A percentile compares a stretch with the other conserved stretches of the same genome.
phyloP scores from a whole-genome alignment of 2,113 vertebrate genomes.

The Mionectes macconnelli region DNA sequence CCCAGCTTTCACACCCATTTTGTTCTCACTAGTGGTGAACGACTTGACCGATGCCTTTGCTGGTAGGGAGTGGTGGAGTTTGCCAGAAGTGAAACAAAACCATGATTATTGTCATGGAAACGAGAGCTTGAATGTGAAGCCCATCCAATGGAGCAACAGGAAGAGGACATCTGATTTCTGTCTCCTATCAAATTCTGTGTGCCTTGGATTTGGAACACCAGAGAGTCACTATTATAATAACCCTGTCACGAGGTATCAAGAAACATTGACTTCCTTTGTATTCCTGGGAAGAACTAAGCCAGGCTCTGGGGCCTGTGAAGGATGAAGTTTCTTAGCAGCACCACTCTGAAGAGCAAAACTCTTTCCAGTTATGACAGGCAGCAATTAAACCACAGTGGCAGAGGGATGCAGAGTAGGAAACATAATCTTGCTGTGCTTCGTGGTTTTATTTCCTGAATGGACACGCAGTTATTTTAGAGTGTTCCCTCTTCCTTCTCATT shows the following conservation, averaged over 20 bases:
- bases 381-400: not conserved
- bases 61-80: not conserved
- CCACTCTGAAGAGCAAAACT: not conserved
- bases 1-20: not conserved
- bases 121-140: not conserved
- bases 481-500: not conserved
- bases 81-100: not conserved
- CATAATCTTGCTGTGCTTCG: not conserved
- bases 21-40: not conserved
- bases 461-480: not conserved
- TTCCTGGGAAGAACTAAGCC: not conserved
- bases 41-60: rapidly evolving
- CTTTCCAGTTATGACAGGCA: not conserved
- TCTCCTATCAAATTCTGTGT: not conserved
- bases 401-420: not conserved
- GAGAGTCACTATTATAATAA: not conserved
- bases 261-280: not conserved
- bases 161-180: not conserved
- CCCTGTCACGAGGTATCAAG: not conserved
- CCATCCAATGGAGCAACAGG: not conserved
- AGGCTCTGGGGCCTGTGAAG: not conserved
- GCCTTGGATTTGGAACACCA: not conserved
- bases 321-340: not conserved
- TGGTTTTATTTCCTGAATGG: not conserved
- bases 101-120: not conserved